These are phyloP conservation scores for Sarcophaga caerulescens DNA, from an alignment of 2,888 invertebrate species.

Conservation along the genomic window DNA sequence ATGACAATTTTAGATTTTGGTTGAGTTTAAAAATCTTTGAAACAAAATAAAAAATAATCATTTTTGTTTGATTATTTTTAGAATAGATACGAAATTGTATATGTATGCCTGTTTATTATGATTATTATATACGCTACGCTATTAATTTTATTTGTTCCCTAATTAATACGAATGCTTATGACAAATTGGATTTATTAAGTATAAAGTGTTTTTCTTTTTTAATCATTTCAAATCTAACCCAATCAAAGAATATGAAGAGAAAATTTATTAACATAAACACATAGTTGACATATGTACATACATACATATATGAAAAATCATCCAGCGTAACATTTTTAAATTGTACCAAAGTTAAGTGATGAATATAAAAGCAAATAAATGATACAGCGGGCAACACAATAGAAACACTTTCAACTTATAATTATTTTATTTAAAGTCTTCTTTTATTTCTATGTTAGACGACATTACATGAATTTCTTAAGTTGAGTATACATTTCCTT, in stretches of 20 bases:
- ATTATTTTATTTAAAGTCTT: not conserved
- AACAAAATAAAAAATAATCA: too few species aligned
- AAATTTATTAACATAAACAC: constrained; percentile 42
- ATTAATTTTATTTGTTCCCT: not conserved
- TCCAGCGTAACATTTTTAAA: constrained; percentile 27
- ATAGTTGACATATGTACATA: not conserved
- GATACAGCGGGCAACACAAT: not conserved
- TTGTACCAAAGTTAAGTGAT: constrained; percentile 30
- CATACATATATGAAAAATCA: constrained; percentile 29
- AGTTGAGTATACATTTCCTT: constrained; percentile 8
- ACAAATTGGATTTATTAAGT: not conserved
- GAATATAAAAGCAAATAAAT: not conserved
- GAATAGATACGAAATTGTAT: too few species aligned
- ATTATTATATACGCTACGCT: too few species aligned
- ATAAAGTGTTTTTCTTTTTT: too few species aligned
- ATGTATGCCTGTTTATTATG: too few species aligned
- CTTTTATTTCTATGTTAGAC: not conserved
- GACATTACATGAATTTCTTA: not conserved
- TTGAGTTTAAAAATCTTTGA: too few species aligned
- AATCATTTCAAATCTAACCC: not conserved
- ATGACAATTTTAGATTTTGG: too few species aligned
- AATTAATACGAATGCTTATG: not conserved
- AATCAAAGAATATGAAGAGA: constrained; percentile 2
- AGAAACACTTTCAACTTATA: constrained; percentile 15
- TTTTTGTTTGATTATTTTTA: too few species aligned